phyloP scores from a whole-genome alignment of 1,140 invertebrate genomes.

The Pseudomyrmex pallidus region DNA sequence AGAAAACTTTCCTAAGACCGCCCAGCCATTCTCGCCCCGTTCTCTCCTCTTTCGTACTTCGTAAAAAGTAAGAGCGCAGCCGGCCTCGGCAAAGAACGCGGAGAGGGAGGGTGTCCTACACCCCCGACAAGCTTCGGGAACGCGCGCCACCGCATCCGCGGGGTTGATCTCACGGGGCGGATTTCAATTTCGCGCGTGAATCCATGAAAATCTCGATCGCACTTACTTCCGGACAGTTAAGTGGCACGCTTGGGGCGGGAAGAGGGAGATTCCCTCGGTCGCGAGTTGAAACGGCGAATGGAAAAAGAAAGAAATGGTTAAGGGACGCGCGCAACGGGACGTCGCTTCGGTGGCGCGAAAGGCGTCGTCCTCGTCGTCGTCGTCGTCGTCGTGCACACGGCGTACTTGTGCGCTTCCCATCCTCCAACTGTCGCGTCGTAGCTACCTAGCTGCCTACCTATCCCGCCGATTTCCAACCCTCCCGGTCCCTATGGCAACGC shows the following conservation, averaged over 20 bases:
- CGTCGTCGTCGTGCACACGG: constrained; percentile 10
- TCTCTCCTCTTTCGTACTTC: constrained; percentile 39
- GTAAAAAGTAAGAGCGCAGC: constrained; percentile 42
- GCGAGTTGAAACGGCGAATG: constrained; percentile 38
- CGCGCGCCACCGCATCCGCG: not conserved
- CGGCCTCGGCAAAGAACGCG: not conserved
- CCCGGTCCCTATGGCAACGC: constrained; percentile 79
- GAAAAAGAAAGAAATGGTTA: constrained; percentile 7
- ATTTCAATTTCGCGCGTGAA: constrained; percentile 59
- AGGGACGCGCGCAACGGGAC: constrained; percentile 1
- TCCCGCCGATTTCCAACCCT: constrained; percentile 31
- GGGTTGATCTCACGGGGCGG: constrained; percentile 13
- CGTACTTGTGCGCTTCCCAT: constrained; percentile 1
- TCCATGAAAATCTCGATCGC: constrained; percentile 60
- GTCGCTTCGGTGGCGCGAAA: not conserved
- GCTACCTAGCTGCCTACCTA: constrained; percentile 23
- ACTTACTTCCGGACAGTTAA: constrained; percentile 58
- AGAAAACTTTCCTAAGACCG: constrained; percentile 33
- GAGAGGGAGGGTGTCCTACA: not conserved
- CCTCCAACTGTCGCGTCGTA: not conserved
- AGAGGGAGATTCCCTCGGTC: not conserved
- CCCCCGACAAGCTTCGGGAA: not conserved
- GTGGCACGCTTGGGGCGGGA: constrained; percentile 10
- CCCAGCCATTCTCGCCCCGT: constrained; percentile 18
- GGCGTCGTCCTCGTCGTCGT: constrained; percentile 28